These are phyloP conservation scores for Dusona sp. DNA, from an alignment of 2,888 invertebrate species.

Conservation along the genomic window DNA sequence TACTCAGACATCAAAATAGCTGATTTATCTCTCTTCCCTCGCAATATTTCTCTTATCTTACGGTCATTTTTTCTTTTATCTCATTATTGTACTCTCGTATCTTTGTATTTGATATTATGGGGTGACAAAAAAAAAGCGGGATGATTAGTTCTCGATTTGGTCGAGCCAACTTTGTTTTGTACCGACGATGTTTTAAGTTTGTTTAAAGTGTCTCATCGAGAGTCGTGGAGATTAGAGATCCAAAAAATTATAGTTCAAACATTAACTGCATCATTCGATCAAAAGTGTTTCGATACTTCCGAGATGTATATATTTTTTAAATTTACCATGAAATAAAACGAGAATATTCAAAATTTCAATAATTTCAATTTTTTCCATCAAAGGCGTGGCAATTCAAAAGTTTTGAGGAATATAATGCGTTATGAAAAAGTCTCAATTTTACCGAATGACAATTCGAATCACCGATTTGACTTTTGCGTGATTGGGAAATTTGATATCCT, in stretches of 20 bases:
- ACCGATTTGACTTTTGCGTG: background rate
- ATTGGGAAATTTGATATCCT: background rate
- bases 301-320: background rate
- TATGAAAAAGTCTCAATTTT: background rate
- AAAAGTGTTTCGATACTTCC: background rate
- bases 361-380: background rate
- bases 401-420: background rate
- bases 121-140: background rate
- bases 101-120: background rate
- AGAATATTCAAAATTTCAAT: background rate
- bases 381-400: background rate
- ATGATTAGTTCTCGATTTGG: background rate
- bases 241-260: background rate
- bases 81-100: constrained; percentile 11
- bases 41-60: constrained; percentile 22
- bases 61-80: constrained; percentile 21
- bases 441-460: background rate
- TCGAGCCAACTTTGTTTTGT: background rate
- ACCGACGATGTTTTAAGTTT: background rate
- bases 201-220: background rate
- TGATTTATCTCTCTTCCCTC: constrained; percentile 7
- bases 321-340: background rate
- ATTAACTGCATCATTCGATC: background rate
- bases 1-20: constrained; percentile 15
- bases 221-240: background rate